Base-by-base conservation (phyloP, 2,888 invertebrate species). In the Acrobeloides nanus region DNA sequence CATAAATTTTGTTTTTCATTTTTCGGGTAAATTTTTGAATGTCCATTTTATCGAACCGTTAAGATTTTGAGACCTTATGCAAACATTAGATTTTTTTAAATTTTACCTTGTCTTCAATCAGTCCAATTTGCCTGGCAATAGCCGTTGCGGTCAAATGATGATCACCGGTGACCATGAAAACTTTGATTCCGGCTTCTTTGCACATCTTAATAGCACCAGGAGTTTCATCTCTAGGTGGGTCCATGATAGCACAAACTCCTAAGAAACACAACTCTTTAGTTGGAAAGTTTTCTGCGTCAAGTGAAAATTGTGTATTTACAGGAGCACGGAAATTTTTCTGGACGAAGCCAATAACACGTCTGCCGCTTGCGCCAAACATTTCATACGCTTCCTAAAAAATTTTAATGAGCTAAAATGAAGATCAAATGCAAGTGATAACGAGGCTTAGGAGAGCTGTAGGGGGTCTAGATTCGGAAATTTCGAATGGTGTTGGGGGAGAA, bases 121-220 rank as follows among this genome's bases (percentile, higher is more conserved):
- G 53, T 44, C 64, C 63, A 39, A 66, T 66, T 39, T 66, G 63
- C 3, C 57, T 45, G n/a, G 66, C 66, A 29, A 66, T 64, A 10
- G 66, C 66, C 10, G 60, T 56, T 15, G 66, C 66, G 7, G 66
- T 64, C 15, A 60, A 50, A 18, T 57, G 60, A 46, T 66, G 66
- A 39, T 66, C 66, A 33, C 66, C 66, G 7, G 66, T 66, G 18
- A 66, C 63, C 63, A 66, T 63, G 48, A 62, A 66, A 15, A 64
- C 62, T 48, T 65, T 64, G 45, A 66, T 62, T 39, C 66, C 66
- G 8, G 66, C 63, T 27, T 55, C 53, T 42, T 61, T 59, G 42
- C 66, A 66, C 15, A 53, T 51, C 20, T 52, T 44, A 34, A 66
- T 59, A 15, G 64, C 63, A 25, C 40, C 46, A 23, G 53, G 51